Evolutionary conservation across 2,888 invertebrate species (phyloP), one percentile per base, ranked within the genome.

Genomic region (Drosophila setosimentum): DNA sequence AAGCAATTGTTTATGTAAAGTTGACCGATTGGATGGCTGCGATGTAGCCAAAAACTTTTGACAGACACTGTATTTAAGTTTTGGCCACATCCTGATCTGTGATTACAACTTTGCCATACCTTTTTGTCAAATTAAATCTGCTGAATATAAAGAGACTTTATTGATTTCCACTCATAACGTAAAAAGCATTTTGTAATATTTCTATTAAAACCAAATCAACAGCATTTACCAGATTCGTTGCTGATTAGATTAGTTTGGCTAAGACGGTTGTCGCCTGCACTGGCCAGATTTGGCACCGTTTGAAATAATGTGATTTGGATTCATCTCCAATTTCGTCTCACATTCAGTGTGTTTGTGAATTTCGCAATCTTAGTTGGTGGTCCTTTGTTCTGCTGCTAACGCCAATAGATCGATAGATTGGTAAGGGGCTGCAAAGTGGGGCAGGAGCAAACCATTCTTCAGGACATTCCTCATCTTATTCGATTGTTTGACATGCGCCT

Each of bases 1-100:
- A 84, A 82, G 87, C 82, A 87, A 82, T 82, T 82, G 87, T 82
- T 84, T 87, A 82, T 87, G 85, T 78, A 78, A 84, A 84, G 78
- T 84, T 81, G 68, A 49, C 51, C 61, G 61, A 70, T 79, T 68
- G 49, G 48, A 29, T 64, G 57, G 54, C 49, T 45, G 42, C 33
- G 42, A 37, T 45, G 37, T 48, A 62, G 58, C 58, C 70, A 29
- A 68, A 74, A 83, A 86, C 78, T 83, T 77, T 80, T 74, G 75
- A 73, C 75, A 68, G 68, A 59, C 77, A 72, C 40, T 72, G 65
- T 79, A 69, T 75, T 69, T 71, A 51, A 61, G 71, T 50, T 67
- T 50, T 49, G 57, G 32, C 55, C 68, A 69, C 58, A 65, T 37
- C 27, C 70, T 67, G 76, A 61, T 59, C 59, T 73, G 33, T 68